Evolutionary conservation across 1,140 invertebrate species (phyloP), one percentile per base, ranked within the genome.

Genomic region (Papilio glaucus): DNA sequence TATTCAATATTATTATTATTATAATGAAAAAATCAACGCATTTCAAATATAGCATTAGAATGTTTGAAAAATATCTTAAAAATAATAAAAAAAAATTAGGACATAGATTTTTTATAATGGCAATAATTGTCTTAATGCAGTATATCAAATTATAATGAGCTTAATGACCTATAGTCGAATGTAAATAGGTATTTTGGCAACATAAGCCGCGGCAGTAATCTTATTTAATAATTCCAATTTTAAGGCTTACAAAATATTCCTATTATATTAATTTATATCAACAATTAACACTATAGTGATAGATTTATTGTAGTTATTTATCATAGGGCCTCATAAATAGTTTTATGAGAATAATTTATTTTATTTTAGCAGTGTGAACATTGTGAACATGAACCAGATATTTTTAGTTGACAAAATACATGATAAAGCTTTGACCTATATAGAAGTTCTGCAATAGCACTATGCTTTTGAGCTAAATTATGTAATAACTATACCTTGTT

Each of bases 321-420:
- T 73, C 69, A 73, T 73, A 80, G 74, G 73, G 76, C 72, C 72
- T 77, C 72, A 38, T 77, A 72, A 65, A 38, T 42, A 53, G 57
- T 53, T 38, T 68, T 61, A 37, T 42, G 41, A 15, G 49, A 53
- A 41, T 77, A 70, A 74, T 74, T 72, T 74, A 74, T 74, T 74
- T 15, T 72, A 69, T 33, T 70, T 72, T 73, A 76, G 26, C 63
- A 49, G 18, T 73, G 39, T n/a, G n/a, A 60, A 49, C 33, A 39
- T 7, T 24, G n/a, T 26, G 4, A n/a, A 15, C 29, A 9, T 60
- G n/a, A n/a, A n/a, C n/a, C n/a, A n/a, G n/a, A n/a, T n/a, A n/a
- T n/a, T n/a, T n/a, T n/a, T n/a, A n/a, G n/a, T n/a, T n/a, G n/a
- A n/a, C n/a, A n/a, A n/a, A n/a, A n/a, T n/a, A n/a, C n/a, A n/a